Base-by-base conservation (phyloP, 2,113 vertebrate species). In the Erpornis zantholeuca region DNA sequence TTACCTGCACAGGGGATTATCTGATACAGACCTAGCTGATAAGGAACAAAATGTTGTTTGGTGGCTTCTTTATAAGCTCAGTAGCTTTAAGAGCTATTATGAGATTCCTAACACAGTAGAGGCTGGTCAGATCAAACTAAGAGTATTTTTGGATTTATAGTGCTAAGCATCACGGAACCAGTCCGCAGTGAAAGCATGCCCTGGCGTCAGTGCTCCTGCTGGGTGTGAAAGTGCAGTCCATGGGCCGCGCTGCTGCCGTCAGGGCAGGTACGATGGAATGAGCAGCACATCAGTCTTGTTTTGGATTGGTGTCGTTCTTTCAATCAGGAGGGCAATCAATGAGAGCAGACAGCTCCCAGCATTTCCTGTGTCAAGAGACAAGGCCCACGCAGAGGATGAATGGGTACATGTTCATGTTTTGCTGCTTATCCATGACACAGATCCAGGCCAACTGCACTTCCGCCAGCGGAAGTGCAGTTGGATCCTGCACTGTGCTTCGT, bases 161-260 rank as follows among this genome's bases (percentile, higher is more conserved):
- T 6, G 27, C 59, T 91, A 60, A 88, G 60, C 68, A 66, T 70
- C 33, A 24, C 60, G 36, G 69, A 81, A 69, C 25, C 68, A 21
- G 59, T 12, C 20, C 7, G 68, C 82, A 78, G 60, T 31, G 49
- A 10, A 35, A 71, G 42, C 22, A 3, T 1, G n/a, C 42, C 61
- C 49, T n/a, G 33, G 15, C 16, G 4, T 22, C 8, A 54, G 69
- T 8, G 49, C 24, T 44, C 11, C 14, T 4, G 27, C 13, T 18
- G 15, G 15, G 12, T 1, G 22, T 27, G 42, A 31, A 40, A 15
- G n/a, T 0, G 0, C 44, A 70, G 64, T 11, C 33, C 18, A 0
- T 0, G 8, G 84, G 49, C 50, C 1, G 0, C 0, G 5, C 54
- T 16, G 44, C 25, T 49, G 75, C 82, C 8, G 2, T 8, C 44